These are phyloP conservation scores for Tachypleus tridentatus DNA, from an alignment of 1,140 invertebrate genomes.

Conservation along the genomic window DNA sequence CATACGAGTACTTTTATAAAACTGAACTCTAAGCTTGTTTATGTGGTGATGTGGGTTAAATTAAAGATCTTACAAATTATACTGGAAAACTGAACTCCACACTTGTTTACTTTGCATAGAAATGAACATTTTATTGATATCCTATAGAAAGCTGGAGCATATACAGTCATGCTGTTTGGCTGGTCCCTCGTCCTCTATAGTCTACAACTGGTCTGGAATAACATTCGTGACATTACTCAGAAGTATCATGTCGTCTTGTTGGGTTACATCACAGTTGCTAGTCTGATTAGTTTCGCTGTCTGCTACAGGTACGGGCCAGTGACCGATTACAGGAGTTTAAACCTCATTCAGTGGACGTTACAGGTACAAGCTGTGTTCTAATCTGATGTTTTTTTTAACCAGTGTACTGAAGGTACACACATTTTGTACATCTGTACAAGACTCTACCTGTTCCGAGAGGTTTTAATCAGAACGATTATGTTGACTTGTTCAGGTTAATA, in stretches of 20 bases:
- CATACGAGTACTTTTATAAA: no score
- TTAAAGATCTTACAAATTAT: no score
- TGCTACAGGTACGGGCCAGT: slow-evolving; percentile 81
- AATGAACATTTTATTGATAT: no score
- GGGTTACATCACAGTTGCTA: slow-evolving; percentile 57
- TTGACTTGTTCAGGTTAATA: no score
- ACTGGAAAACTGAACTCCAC: no score
- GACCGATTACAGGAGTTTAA: slow-evolving; percentile 56
- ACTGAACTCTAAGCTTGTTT: no score
- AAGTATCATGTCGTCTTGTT: slow-evolving; percentile 54
- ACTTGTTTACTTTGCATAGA: no score
- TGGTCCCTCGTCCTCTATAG: background rate
- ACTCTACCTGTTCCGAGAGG: background rate
- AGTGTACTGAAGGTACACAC: background rate
- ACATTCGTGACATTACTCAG: background rate
- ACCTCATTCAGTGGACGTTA: slow-evolving; percentile 49
- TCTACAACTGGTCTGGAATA: background rate
- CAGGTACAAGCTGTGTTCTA: background rate
- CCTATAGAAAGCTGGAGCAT: no score
- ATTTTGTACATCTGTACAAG: background rate
- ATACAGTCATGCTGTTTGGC: no score
- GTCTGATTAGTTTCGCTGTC: slow-evolving; percentile 63
- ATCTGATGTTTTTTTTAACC: background rate
- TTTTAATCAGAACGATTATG: no score
- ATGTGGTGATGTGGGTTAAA: no score